Evolutionary conservation across 2,113 vertebrate genomes (phyloP), one percentile per base, ranked within the genome.

Genomic region (Probosciger aterrimus): DNA sequence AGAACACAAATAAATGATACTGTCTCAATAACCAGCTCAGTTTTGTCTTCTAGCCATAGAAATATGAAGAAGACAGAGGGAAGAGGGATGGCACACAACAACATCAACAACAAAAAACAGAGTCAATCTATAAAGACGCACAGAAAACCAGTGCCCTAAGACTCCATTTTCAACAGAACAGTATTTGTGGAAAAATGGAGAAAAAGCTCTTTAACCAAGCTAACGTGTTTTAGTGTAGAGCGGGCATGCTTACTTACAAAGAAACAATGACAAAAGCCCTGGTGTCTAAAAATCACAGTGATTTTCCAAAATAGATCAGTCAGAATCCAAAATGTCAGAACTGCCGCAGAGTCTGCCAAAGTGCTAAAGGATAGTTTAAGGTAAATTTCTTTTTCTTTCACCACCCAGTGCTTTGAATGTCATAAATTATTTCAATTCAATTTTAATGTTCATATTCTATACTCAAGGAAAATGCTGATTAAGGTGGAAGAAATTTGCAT

Each of bases 1-100:
- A 98, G 98, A 98, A 98, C 98, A 98, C 97, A 98, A 98, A 98
- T 98, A 98, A 97, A 98, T 97, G 97, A 98, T 98, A 97, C 97
- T 96, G 97, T 98, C 96, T 97, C 97, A 96, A 97, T 97, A 97
- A 98, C 97, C 97, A 97, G 97, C 97, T 96, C 96, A 82, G 97
- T 98, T 98, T 98, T 98, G 95, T 98, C 97, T 98, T 97, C 97
- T 65, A 96, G 94, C 96, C 95, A 91, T 96, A 97, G 97, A 98
- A 98, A 98, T 97, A 97, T 92, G 96, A 98, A 97, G 90, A 97
- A 80, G 80, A 92, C 84, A 95, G 95, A 98, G 92, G 93, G 27
- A 81, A 97, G 96, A 96, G 93, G 73, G 82, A 97, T 90, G 92
- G 88, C 68, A 78, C 52, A 84, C 79, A 95, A 93, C 77, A 92